These are phyloP conservation scores for Taurulus bubalis DNA, from an alignment of 2,113 vertebrate genomes.

Conservation along the genomic window DNA sequence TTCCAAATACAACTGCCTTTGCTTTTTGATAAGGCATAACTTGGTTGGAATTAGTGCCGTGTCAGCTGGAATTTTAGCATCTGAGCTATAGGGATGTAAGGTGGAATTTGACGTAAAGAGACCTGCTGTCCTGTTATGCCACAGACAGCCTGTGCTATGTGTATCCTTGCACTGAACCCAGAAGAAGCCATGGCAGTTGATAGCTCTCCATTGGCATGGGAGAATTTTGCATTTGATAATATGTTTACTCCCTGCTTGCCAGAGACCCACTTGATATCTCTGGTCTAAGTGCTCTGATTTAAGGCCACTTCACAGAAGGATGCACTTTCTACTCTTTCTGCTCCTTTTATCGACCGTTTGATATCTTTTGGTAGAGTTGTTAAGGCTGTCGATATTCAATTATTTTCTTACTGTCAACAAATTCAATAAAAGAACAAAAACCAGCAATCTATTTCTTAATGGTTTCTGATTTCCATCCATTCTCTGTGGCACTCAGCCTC, in stretches of 20 bases:
- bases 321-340: not conserved
- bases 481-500: not conserved
- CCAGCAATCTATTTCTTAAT: not conserved
- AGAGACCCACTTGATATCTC: slow-evolving; percentile 62
- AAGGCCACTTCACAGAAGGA: slow-evolving; percentile 25
- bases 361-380: not conserved
- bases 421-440: not conserved
- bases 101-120: slow-evolving; percentile 16
- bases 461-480: not conserved
- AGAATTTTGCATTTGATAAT: slow-evolving; percentile 61
- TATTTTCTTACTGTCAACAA: not conserved
- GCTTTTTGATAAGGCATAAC: slow-evolving; percentile 3
- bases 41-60: not conserved
- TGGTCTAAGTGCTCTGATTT: slow-evolving; percentile 52
- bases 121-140: slow-evolving; percentile 28
- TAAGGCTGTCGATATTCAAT: not conserved
- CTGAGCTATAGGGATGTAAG: not conserved
- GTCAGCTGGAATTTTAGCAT: slow-evolving; percentile 14
- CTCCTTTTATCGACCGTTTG: not conserved
- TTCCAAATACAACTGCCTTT: not conserved
- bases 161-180: slow-evolving; percentile 50
- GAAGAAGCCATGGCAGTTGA: slow-evolving; percentile 32
- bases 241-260: slow-evolving; percentile 65
- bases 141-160: slow-evolving; percentile 26
- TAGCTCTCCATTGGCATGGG: slow-evolving; percentile 25